Percentiles rank a stretch among this genome's conserved stretches.
Evolutionary conservation across 2,888 invertebrate genomes (phyloP).

Genomic region (Desoria tigrina): DNA sequence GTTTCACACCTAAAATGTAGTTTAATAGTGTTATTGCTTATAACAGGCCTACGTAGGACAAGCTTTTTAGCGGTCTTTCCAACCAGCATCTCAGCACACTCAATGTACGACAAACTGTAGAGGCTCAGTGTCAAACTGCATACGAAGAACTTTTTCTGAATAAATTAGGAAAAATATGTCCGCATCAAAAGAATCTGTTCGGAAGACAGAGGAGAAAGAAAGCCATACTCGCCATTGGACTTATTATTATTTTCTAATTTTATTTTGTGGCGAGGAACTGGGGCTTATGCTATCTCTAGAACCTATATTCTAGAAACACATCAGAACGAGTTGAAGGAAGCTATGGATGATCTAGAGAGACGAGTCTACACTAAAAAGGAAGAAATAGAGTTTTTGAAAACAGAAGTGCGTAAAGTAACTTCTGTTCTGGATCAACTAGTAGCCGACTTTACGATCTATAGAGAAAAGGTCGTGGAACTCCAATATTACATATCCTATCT

Average conservation of each 20-base stretch:
- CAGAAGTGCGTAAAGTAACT: conserved; percentile 1
- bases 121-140: neutral
- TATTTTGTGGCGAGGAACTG: too few relatives aligned
- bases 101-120: too few relatives aligned
- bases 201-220: neutral
- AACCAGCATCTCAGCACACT: too few relatives aligned
- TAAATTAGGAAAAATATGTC: too few relatives aligned
- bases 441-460: neutral
- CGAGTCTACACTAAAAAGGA: neutral
- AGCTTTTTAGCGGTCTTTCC: too few relatives aligned
- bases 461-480: neutral
- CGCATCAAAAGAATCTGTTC: neutral
- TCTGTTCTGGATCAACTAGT: neutral
- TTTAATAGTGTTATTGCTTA: too few relatives aligned
- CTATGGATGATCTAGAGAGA: neutral
- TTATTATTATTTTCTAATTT: neutral
- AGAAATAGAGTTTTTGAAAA: neutral
- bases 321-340: neutral
- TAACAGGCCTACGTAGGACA: too few relatives aligned
- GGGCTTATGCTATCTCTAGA: neutral
- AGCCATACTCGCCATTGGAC: neutral
- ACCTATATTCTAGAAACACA: neutral
- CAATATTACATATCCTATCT: neutral
- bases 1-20: too few relatives aligned
- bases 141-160: too few relatives aligned